These are phyloP conservation scores for Autographa gamma DNA, from an alignment of 2,888 invertebrate genomes.

Conservation along the genomic window DNA sequence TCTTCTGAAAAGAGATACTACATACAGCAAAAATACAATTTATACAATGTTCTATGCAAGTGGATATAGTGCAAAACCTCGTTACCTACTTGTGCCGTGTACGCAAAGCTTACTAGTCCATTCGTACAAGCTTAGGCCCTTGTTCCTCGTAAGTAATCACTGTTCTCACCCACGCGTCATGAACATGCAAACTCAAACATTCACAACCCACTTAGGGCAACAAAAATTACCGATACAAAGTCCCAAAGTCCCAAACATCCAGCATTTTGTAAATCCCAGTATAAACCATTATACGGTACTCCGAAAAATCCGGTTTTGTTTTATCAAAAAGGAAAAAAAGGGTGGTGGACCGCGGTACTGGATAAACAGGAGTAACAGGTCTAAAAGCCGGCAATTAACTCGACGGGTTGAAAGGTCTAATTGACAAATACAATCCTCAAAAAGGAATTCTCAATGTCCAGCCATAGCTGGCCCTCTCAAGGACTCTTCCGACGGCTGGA, in stretches of 20 bases:
- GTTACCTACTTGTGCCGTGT: background rate
- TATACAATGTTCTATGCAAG: no score
- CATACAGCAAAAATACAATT: no score
- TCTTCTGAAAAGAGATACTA: no score
- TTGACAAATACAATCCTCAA: constrained; percentile 67
- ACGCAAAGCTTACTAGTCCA: background rate
- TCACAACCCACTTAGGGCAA: background rate
- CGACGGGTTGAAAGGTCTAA: constrained; percentile 67
- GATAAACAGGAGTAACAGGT: constrained; percentile 63
- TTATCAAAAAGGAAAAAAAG: constrained; percentile 48
- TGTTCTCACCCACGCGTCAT: background rate
- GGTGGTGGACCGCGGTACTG: constrained; percentile 58
- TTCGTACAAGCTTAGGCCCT: background rate
- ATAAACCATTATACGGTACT: constrained; percentile 20
- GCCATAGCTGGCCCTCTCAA: constrained; percentile 37
- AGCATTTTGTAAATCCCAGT: constrained; percentile 11
- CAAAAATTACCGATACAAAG: background rate
- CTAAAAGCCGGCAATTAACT: constrained; percentile 67
- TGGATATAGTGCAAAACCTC: background rate
- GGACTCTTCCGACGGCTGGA: constrained; percentile 38
- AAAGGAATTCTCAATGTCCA: constrained; percentile 43
- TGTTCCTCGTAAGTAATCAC: background rate
- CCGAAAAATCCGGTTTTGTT: constrained; percentile 47
- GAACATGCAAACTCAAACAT: background rate
- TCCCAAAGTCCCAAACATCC: background rate